Base-by-base conservation (phyloP, 2,113 vertebrate genomes). In the Nothobranchius furzeri region DNA sequence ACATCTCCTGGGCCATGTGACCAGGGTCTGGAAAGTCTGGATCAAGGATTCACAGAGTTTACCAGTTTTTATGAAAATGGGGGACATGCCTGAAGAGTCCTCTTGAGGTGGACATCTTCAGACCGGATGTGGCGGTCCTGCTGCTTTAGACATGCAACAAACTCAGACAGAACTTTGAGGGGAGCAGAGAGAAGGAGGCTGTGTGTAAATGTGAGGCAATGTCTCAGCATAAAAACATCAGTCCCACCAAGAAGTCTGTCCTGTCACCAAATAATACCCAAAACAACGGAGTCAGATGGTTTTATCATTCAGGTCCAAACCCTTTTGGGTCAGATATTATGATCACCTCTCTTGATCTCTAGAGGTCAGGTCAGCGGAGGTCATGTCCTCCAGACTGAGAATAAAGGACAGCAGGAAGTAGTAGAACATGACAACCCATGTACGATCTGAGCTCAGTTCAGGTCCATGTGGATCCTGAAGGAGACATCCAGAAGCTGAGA, bases 1-100 rank as follows among this genome's bases (percentile, higher is more conserved):
- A 99, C 92, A 99, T 99, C 91, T 97, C 98, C 67, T 99, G 98
- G 98, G 95, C 97, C 84, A 96, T 99, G 95, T 98, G 95, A 97
- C 59, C 42, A 7, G 51, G 59, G 10, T 46, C 46, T 52, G 78
- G 59, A 52, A 20, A 35, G 37, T 40, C 37, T 40, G 54, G 64
- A 30, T 30, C 30, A 30, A 66, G 48, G 12, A 20, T 8, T 40
- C 37, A 9, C 37, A 25, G 12, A n/a, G 14, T 54, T 59, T 30
- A 65, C 11, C 60, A 53, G 50, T 64, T 69, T 79, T 55, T 57
- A 8, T 17, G 51, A 60, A 30, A 50, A 47, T 25, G 51, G 50
- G 17, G n/a, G n/a, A 52, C 12, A 11, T 56, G 40, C 56, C 24
- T 12, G 52, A 10, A 40, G 7, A 40, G 17, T 3, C 30, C 30